Conservation (phyloP, 2,797 vertebrate genomes). For the Rhabdophis nuchalis region DNA sequence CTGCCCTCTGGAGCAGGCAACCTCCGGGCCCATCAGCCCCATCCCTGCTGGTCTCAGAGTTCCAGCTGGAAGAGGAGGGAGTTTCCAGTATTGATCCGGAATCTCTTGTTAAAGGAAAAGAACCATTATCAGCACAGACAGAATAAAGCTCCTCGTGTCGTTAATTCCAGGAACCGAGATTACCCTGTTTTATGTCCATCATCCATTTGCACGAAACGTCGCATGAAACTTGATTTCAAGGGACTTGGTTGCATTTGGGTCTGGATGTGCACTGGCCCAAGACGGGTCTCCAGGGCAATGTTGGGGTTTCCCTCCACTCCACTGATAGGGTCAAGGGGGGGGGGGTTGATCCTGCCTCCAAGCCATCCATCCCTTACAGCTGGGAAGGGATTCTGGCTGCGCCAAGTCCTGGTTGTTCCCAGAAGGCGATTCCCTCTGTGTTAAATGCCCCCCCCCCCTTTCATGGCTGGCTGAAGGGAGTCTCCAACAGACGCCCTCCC, state of each 20-base stretch:
- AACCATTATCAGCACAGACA: neutral
- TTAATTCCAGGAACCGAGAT: neutral
- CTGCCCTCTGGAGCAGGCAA: neutral
- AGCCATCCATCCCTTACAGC: neutral
- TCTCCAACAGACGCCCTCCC: neutral
- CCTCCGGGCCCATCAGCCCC: neutral
- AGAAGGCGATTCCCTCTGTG: neutral
- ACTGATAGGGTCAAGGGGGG: neutral
- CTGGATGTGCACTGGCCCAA: neutral
- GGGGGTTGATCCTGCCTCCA: neutral
- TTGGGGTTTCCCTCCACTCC: neutral
- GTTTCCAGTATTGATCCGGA: neutral
- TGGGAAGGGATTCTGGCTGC: neutral
- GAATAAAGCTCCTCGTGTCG: neutral
- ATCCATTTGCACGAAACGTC: neutral
- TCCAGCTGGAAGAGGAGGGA: neutral
- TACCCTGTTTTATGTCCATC: neutral
- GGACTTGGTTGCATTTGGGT: neutral
- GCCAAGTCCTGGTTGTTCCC: neutral
- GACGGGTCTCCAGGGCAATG: neutral
- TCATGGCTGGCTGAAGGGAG: neutral
- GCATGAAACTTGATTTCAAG: neutral
- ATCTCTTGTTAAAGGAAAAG: neutral
- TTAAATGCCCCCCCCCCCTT: neutral
- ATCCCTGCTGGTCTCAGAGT: neutral